These are phyloP conservation scores for Tetranychus piercei DNA, from an alignment of 2,888 invertebrate genomes.

Conservation along the genomic window DNA sequence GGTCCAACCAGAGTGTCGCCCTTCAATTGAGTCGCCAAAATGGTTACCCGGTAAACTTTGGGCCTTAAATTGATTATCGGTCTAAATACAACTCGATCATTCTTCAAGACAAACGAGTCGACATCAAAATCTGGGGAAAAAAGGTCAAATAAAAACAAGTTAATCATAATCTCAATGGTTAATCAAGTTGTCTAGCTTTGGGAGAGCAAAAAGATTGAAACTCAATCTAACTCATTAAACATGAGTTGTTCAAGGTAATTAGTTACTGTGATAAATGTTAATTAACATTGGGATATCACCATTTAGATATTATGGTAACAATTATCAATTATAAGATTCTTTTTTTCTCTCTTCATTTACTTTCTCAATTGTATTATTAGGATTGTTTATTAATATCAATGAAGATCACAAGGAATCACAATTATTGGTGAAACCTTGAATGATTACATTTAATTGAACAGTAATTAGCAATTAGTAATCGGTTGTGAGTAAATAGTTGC, in stretches of 20 bases:
- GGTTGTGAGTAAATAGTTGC: too few species aligned
- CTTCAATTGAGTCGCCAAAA: not conserved
- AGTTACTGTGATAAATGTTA: not conserved
- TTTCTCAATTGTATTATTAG: too few species aligned
- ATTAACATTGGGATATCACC: not conserved
- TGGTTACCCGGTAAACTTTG: not conserved
- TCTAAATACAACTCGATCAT: not conserved
- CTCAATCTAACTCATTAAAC: not conserved
- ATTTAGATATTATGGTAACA: not conserved
- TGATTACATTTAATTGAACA: too few species aligned
- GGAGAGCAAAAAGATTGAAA: not conserved
- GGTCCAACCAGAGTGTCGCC: not conserved
- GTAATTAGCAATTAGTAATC: too few species aligned
- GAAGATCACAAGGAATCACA: too few species aligned
- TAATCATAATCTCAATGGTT: not conserved
- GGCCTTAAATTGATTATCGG: not conserved
- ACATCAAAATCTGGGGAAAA: not conserved
- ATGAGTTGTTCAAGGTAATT: not conserved
- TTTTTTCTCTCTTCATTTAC: too few species aligned
- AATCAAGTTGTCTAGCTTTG: not conserved
- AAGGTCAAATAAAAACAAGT: not conserved
- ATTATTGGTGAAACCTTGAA: too few species aligned
- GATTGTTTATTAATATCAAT: too few species aligned
- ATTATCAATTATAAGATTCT: not conserved
- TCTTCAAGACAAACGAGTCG: not conserved